phyloP scores from a whole-genome alignment of 2,888 invertebrate species.

The Sepiola atlantica region DNA sequence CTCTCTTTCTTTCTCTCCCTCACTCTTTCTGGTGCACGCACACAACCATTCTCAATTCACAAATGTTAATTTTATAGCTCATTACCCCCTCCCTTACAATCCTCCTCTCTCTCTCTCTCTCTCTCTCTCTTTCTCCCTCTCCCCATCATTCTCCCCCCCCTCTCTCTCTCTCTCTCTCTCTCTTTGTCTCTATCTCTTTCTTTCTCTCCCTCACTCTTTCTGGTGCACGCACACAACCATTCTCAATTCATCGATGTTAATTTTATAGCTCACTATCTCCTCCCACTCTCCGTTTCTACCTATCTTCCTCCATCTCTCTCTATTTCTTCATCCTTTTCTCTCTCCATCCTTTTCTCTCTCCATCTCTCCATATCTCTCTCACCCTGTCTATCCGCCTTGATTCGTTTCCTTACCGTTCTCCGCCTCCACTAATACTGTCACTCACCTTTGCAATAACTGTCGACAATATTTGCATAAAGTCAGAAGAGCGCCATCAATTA shows the following conservation, averaged over 20 bases:
- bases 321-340: not conserved
- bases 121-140: no score
- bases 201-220: not conserved
- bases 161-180: not conserved
- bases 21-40: not conserved
- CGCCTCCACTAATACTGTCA: not conserved
- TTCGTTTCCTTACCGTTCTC: not conserved
- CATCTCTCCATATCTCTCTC: not conserved
- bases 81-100: no score
- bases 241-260: no score
- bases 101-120: not conserved
- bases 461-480: constrained; percentile 32
- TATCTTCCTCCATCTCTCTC: not conserved
- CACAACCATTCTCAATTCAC: no score
- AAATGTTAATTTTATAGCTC: no score
- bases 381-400: not conserved
- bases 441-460: not conserved
- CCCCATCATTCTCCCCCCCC: no score
- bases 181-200: not conserved
- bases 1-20: not conserved
- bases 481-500: not conserved
- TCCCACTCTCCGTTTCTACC: not conserved
- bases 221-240: no score
- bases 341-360: not conserved
- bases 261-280: no score